Percentiles rank a stretch among this genome's conserved stretches.
These are phyloP conservation scores for Florisuga fusca DNA, from an alignment of 2,797 vertebrate genomes.

Conservation along the genomic window DNA sequence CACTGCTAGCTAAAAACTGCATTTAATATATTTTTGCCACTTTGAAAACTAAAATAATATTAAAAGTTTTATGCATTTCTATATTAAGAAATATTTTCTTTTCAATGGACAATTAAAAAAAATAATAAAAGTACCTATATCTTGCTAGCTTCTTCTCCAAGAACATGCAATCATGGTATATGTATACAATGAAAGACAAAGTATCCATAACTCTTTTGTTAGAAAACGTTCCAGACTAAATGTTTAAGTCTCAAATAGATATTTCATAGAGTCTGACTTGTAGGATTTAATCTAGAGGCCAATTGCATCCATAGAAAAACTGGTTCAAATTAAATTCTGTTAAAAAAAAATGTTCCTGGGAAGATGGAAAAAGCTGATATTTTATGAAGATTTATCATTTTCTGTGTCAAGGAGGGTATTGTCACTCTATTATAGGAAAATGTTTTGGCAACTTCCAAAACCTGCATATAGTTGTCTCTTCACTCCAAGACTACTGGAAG, in stretches of 20 bases:
- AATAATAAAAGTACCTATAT: not conserved
- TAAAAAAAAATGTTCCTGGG: not conserved
- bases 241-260: not conserved
- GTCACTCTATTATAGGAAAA: not conserved
- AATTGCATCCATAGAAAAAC: not conserved
- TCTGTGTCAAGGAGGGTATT: not conserved
- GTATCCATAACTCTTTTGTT: not conserved
- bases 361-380: not conserved
- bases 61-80: not conserved
- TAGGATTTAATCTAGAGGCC: not conserved
- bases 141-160: not conserved
- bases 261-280: not conserved
- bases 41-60: not conserved
- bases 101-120: not conserved
- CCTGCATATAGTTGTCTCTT: not conserved
- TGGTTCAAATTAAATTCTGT: not conserved
- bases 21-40: not conserved
- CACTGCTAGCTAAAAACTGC: not conserved
- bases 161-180: not conserved
- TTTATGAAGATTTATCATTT: not conserved
- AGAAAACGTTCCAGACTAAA: not conserved
- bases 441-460: not conserved
- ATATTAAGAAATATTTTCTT: not conserved
- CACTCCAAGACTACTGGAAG: not conserved
- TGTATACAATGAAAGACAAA: not conserved